Evolutionary conservation across 2,888 invertebrate genomes (phyloP), one percentile per base, ranked within the genome.

Genomic region (Leucophora obtusa): DNA sequence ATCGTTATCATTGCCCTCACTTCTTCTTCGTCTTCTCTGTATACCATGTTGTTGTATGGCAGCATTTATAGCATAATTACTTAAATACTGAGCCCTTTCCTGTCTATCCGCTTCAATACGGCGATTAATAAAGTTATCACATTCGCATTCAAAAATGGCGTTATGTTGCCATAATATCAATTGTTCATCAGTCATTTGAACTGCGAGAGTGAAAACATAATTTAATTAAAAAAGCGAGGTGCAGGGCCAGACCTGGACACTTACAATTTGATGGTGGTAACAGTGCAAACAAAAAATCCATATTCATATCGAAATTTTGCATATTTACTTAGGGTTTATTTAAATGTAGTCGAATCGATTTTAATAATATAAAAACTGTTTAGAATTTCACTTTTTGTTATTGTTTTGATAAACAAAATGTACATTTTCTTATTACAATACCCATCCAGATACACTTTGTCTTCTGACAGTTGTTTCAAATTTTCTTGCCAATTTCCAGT

Each of bases 101-200:
- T 74, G 68, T 15, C 77, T 82, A 18, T 82, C 80, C 24, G 80
- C 68, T 60, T 83, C 84, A 14, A 86, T 84, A 9, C 84, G 84
- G 14, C 82, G 80, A 71, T 86, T 86, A 7, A 85, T 83, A 53
- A 85, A 85, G 80, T 86, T 86, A 38, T 86, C 86, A 63, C 84
- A 86, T 79, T 86, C 84, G 66, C 86, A 85, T 63, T 84, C 84
- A 70, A 85, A 84, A 6, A 85, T 80, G 7, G 86, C 83, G 82
- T 84, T 85, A 11, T 84, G 83, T 58, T 86, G 86, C 86, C 86
- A 86, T 54, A 85, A 80, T 43, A 83, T 73, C 51, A 86, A 73
- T 60, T 86, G 85, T 11, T 84, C 85, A 33, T 85, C 84, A 10
- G 85, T 85, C 86, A 86, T 86, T 74, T 85, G 77, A 80, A 84